Evolutionary conservation across 1,140 invertebrate genomes (phyloP).

Genomic region (Platorchestia sp.): DNA sequence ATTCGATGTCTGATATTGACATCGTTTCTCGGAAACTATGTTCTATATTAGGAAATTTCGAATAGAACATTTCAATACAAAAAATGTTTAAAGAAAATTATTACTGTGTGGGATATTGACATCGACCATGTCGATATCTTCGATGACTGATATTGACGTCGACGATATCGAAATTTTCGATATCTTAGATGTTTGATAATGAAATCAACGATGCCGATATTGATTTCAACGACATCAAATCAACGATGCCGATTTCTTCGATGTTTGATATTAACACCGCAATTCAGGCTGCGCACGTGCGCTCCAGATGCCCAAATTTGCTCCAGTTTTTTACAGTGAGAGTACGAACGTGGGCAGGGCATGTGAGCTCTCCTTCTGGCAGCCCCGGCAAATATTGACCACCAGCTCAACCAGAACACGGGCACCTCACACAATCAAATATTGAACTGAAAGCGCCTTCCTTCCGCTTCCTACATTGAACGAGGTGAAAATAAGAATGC

Average conservation of each 20-base stretch:
- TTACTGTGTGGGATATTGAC: too few species aligned
- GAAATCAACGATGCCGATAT: too few species aligned
- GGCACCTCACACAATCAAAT: neutral
- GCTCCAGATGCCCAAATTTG: neutral
- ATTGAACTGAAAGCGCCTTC: neutral
- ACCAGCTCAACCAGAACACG: neutral
- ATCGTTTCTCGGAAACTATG: too few species aligned
- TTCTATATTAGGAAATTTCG: too few species aligned
- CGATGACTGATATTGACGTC: too few species aligned
- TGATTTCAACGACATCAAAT: too few species aligned
- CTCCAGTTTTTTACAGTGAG: neutral
- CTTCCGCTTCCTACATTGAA: constrained; percentile 18
- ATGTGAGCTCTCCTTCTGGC: neutral
- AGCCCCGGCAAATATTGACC: neutral
- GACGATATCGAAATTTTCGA: too few species aligned
- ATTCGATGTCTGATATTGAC: too few species aligned
- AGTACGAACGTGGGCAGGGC: neutral
- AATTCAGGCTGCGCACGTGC: neutral
- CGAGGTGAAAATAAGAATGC: neutral
- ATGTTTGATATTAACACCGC: neutral
- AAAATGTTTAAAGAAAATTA: too few species aligned
- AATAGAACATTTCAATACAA: too few species aligned
- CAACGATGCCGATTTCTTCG: neutral
- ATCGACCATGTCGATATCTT: too few species aligned
- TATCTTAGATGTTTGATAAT: neutral